Conservation (phyloP, 2,113 vertebrate genomes). For the Phoenicopterus ruber region DNA sequence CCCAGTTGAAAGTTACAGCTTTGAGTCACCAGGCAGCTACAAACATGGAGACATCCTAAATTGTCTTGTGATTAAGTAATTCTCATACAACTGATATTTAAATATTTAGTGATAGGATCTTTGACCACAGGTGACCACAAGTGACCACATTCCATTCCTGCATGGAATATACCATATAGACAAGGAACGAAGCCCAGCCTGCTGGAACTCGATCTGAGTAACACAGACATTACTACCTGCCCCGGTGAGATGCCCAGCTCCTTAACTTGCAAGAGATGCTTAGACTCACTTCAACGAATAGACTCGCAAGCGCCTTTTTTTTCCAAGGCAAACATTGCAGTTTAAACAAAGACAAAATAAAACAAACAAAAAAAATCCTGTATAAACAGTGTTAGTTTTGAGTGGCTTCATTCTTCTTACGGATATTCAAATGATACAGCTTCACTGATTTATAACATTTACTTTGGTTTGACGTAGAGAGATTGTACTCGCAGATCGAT, state of each 20-base stretch:
- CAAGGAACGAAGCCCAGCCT: neutral
- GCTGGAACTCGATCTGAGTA: neutral
- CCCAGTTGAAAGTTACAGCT: neutral
- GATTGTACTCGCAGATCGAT: neutral
- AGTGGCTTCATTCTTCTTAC: neutral
- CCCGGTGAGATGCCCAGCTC: neutral
- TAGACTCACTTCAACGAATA: neutral
- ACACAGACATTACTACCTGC: neutral
- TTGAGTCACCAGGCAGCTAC: neutral
- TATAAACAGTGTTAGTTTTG: neutral
- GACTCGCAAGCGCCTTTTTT: neutral
- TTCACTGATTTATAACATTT: slow-evolving; percentile 2
- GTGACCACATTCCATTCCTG: no score
- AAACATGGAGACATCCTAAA: neutral
- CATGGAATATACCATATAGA: neutral
- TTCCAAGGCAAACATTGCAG: neutral
- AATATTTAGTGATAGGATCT: neutral
- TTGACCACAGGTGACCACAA: neutral
- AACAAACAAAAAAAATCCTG: neutral
- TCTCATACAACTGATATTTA: neutral
- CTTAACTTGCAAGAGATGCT: neutral
- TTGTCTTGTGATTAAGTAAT: neutral
- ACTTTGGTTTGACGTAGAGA: neutral
- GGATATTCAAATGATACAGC: neutral
- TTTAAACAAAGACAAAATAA: neutral